A percentile compares a stretch with the other conserved stretches of the same genome.
Evolutionary conservation across 2,113 vertebrate genomes (phyloP).

Genomic region (Sardina pilchardus): DNA sequence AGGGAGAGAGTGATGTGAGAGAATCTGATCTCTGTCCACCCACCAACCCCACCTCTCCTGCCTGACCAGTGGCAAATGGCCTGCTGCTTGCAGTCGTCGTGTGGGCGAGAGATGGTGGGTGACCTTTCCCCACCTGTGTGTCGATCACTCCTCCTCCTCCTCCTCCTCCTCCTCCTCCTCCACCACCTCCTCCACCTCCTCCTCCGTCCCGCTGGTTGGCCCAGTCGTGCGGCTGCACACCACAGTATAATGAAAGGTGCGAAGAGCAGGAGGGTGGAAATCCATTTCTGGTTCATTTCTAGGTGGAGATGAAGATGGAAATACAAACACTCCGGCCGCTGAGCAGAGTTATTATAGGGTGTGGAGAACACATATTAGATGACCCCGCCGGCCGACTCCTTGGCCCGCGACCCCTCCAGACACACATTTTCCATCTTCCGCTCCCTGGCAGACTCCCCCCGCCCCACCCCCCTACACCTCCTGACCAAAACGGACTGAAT

Average conservation of each 20-base stretch:
- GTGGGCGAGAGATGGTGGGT: background rate
- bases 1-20: background rate
- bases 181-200: slow-evolving; percentile 24
- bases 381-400: background rate
- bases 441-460: background rate
- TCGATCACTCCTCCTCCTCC: slow-evolving; percentile 36
- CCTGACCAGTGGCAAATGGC: background rate
- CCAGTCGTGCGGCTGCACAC: background rate
- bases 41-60: background rate
- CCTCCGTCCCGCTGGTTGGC: background rate
- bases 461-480: background rate
- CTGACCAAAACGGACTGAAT: background rate
- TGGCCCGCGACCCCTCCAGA: background rate
- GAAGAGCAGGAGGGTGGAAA: background rate
- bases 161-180: slow-evolving; percentile 32
- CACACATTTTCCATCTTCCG: background rate
- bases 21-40: background rate
- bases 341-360: background rate
- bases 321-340: background rate
- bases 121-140: slow-evolving; percentile 2
- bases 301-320: background rate
- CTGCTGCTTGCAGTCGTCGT: background rate
- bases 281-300: background rate
- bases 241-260: background rate
- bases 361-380: background rate